Conservation (phyloP, 2,113 vertebrate genomes). For the Clarias gariepinus region DNA sequence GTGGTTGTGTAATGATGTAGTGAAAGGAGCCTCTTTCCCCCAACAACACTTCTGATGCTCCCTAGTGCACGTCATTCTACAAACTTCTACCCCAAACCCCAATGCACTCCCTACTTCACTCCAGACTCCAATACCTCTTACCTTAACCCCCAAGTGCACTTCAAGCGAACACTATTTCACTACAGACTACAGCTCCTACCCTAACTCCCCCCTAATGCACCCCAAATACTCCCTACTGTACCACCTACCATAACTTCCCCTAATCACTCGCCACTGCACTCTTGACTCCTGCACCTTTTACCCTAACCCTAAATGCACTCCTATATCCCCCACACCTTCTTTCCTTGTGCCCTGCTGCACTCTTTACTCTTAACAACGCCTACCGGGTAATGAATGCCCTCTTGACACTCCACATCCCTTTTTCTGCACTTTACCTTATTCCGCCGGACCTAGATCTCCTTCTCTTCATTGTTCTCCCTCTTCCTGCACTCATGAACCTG, state of each 20-base stretch:
- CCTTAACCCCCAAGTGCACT: neutral
- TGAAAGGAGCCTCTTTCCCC: slow-evolving; percentile 23
- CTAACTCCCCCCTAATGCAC: neutral
- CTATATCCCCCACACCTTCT: no score
- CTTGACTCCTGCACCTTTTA: neutral
- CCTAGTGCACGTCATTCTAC: neutral
- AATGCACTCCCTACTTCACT: neutral
- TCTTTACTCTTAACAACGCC: neutral
- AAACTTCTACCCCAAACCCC: neutral
- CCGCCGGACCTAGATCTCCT: neutral
- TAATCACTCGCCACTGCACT: neutral
- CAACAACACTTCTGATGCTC: no score
- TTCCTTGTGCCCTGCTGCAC: neutral
- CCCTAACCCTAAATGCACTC: neutral
- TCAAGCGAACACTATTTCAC: no score
- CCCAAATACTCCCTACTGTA: neutral
- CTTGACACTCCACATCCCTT: neutral
- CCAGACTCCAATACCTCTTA: neutral
- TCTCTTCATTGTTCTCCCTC: neutral
- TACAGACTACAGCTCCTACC: neutral
- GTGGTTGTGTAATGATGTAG: slow-evolving; percentile 23
- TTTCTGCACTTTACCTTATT: no score
- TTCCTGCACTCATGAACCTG: neutral
- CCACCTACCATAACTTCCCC: neutral
- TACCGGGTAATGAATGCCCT: neutral